Evolutionary conservation across 2,797 vertebrate genomes (phyloP).

Genomic region (Tenualosa thibaudeaui): DNA sequence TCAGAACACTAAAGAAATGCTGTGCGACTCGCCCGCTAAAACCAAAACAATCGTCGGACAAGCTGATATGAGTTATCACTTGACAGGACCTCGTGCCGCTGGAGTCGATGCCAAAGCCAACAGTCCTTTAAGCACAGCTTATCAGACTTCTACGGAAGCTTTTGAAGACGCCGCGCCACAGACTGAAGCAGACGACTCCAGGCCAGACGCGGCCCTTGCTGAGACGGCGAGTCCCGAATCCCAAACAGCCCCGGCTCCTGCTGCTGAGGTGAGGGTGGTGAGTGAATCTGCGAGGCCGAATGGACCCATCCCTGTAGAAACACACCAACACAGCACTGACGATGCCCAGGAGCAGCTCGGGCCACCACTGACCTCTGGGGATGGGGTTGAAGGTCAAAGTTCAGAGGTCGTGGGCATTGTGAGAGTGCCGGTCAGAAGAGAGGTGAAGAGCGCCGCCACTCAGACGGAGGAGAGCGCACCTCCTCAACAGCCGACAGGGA

Average conservation of each 20-base stretch:
- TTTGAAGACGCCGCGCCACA: conserved; percentile 16
- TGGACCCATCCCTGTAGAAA: background rate
- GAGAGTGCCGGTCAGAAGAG: conserved; percentile 24
- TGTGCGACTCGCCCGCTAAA: conserved; percentile 30
- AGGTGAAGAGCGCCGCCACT: conserved; percentile 58
- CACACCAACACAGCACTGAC: background rate
- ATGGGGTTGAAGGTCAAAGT: conserved; percentile 22
- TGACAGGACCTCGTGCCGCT: background rate
- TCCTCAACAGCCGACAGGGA: background rate
- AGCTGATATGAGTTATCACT: conserved; percentile 25
- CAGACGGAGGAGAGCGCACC: conserved; percentile 63
- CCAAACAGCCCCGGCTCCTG: background rate
- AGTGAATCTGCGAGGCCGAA: background rate
- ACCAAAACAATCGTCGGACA: conserved; percentile 47
- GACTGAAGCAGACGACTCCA: conserved; percentile 27
- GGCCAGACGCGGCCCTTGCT: background rate
- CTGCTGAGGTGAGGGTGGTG: background rate
- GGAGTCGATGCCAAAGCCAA: conserved; percentile 41
- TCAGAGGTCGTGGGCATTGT: background rate
- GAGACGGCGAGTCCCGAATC: background rate
- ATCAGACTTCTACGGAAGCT: conserved; percentile 19
- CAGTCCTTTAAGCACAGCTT: conserved; percentile 16
- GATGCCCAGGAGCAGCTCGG: conserved; percentile 11
- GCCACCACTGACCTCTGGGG: background rate
- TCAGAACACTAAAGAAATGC: conserved; percentile 46